Base-by-base conservation (phyloP, 30 jellyfish, hydroid and myxozoan genomes). In the Chrysaora quinquecirrha region DNA sequence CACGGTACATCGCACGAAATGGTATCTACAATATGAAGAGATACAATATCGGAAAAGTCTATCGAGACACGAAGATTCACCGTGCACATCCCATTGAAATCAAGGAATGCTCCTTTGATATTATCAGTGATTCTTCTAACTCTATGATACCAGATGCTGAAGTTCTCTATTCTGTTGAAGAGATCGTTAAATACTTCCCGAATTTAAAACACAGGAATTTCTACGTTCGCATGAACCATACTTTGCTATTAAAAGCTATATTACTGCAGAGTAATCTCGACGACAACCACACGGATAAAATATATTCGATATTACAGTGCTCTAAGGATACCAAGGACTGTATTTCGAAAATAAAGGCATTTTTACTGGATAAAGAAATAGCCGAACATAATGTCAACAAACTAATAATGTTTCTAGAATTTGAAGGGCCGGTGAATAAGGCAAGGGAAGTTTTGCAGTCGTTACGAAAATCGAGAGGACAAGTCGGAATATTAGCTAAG, bases 41-140 rank as follows among this genome's bases (percentile, higher is more conserved):
- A 9, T 91, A 85, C 73, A 79, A 66, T 71, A 49, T 86, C 32
- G 89, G 96, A 32, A 71, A 84, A 20, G 85, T 91, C 29, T 91
- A 61, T 69, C 93, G 96, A 19, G 89, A 86, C 70, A 71, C 82
- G 43, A 73, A 78, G 49, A 66, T 85, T 9, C 74, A 64, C 33
- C 84, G 98, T 38, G 96, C 96, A 1, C 98, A 91, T 62, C 98
- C 98, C 43, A 82, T 67, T 21, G 96, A 73, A 49, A 58, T 87
- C 11, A 71, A 87, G 89, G 98, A 91, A 71, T 91, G 98, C 70
- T 75, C 98, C 0, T 91, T 91, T 75, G 98, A 91, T 74, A 85
- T 91, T 23, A 78, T 91, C 56, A 71, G 89, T 30, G 89, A 75
- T 24, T 60, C 96, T 10, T 38, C 84, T 18, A 46, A 63, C 27